Conservation (phyloP, 2,797 vertebrate species). For the Phoxinus dragarum region DNA sequence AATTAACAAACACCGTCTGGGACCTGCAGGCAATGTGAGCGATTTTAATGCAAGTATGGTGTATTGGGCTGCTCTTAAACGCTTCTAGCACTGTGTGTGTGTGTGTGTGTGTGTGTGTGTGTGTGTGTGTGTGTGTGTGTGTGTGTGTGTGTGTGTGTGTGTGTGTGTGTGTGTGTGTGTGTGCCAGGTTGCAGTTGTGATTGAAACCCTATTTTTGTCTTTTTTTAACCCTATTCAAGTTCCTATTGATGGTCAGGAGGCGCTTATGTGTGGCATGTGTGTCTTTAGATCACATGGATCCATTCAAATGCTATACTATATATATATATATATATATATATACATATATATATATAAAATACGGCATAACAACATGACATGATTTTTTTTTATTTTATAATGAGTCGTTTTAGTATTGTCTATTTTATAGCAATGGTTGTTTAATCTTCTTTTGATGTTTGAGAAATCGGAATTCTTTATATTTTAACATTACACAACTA, state of each 20-base stretch:
- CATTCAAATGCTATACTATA: background rate
- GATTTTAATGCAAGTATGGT: background rate
- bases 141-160: background rate
- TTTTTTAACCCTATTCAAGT: background rate
- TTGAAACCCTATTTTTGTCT: background rate
- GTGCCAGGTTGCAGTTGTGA: background rate
- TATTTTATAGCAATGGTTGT: background rate
- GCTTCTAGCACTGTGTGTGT: background rate
- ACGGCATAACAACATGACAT: background rate
- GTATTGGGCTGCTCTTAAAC: background rate
- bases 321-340: background rate
- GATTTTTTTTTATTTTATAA: background rate
- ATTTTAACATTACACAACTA: background rate
- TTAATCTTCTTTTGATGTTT: background rate
- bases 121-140: background rate
- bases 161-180: background rate
- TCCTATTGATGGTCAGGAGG: background rate
- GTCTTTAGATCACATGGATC: background rate
- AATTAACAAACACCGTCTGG: constrained; percentile 19
- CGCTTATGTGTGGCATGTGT: background rate
- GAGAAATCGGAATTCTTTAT: background rate
- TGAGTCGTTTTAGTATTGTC: background rate
- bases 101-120: background rate
- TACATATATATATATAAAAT: background rate
- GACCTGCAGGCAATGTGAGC: constrained; percentile 7